Conservation (phyloP, 2,888 invertebrate species). For the Trichogramma evanescens region DNA sequence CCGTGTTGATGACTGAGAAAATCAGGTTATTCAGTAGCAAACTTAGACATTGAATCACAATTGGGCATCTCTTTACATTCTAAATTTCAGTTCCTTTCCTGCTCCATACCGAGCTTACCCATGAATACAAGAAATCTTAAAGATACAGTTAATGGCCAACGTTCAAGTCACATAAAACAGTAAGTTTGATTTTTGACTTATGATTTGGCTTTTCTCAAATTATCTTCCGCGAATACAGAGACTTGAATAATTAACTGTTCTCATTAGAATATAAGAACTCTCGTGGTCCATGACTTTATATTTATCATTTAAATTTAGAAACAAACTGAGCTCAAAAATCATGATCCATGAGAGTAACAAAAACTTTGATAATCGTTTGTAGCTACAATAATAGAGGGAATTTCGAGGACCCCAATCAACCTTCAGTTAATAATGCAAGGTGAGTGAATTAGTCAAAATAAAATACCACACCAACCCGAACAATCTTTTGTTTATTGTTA, state of each 20-base stretch:
- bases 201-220: too few relatives aligned
- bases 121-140: conserved; percentile 38
- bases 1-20: too few relatives aligned
- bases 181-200: conserved; percentile 25
- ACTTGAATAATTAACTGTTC: too few relatives aligned
- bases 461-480: conserved; percentile 29
- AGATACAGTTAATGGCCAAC: conserved; percentile 36
- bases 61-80: conserved; percentile 31
- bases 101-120: conserved; percentile 40
- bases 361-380: conserved; percentile 39
- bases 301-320: too few relatives aligned
- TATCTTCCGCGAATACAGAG: too few relatives aligned
- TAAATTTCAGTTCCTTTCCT: conserved; percentile 40
- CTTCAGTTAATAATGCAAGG: conserved; percentile 82
- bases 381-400: conserved; percentile 55
- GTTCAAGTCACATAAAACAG: conserved; percentile 36
- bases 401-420: conserved; percentile 83
- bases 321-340: not conserved
- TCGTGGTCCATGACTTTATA: too few relatives aligned
- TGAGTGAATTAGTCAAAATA: conserved; percentile 45
- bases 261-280: too few relatives aligned
- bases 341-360: conserved; percentile 3
- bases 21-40: too few relatives aligned
- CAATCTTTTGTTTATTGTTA: conserved; percentile 18
- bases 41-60: conserved; percentile 1